These are phyloP conservation scores for Nasalis larvatus DNA, from an alignment of 2,113 vertebrate genomes.

Conservation along the genomic window DNA sequence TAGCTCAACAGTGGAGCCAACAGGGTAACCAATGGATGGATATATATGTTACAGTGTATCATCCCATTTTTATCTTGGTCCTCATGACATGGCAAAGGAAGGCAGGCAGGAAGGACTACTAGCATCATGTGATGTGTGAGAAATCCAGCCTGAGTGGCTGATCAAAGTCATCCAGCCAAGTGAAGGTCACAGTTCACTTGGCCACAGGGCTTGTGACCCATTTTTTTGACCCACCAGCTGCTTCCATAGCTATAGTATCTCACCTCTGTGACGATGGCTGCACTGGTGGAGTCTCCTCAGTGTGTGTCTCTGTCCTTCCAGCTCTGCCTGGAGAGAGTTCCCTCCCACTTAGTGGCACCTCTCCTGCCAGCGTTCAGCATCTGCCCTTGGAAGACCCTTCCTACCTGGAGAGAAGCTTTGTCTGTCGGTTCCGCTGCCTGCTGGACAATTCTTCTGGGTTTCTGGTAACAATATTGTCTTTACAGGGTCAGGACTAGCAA, in stretches of 20 bases:
- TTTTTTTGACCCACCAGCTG: neutral
- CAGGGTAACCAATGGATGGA: neutral
- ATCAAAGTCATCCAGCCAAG: neutral
- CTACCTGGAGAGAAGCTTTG: constrained; percentile 88
- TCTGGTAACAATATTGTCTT: constrained; percentile 77
- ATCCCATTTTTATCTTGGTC: neutral
- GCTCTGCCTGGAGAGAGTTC: neutral
- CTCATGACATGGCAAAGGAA: neutral
- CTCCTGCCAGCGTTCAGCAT: neutral
- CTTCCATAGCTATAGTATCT: neutral
- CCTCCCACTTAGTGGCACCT: accelerated
- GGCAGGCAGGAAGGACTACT: neutral
- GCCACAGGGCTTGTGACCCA: neutral
- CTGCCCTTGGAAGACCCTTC: constrained; percentile 87
- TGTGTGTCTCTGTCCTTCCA: constrained; percentile 38
- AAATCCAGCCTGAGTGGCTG: neutral
- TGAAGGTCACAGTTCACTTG: neutral
- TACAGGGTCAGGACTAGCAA: neutral
- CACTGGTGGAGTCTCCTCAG: neutral
- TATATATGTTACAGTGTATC: neutral
- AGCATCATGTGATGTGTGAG: neutral
- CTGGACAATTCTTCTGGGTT: constrained; percentile 90
- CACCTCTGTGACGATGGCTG: neutral
- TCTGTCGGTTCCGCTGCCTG: constrained; percentile 89
- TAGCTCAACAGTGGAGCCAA: neutral